Base-by-base conservation (phyloP, 2,888 invertebrate genomes). In the Brachyopa scutellaris region DNA sequence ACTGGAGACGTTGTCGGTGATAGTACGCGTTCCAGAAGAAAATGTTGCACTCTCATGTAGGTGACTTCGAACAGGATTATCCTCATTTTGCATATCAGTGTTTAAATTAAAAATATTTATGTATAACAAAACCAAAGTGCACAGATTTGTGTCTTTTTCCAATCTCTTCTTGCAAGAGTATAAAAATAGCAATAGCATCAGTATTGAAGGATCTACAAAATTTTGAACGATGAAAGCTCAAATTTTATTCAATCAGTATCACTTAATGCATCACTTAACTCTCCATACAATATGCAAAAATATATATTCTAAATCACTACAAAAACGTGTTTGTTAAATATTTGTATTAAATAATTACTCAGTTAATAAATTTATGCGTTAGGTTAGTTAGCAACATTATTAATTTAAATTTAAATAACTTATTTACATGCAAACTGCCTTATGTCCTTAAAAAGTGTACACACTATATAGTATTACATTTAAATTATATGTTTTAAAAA, bases 1-100 rank as follows among this genome's bases (percentile, higher is more conserved):
- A 95, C 95, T 19, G 94, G 95, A 86, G 96, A 96, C 86, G 94
- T 95, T 80, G 93, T 95, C 76, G 95, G 95, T 84, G 95, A 96
- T 88, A 92, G 90, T 86, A 92, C 93, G 74, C 93, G 92, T 87
- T 94, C 92, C 86, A 94, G 92, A 90, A 94, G 92, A 90, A 92
- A 94, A 88, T 96, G 96, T 91, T 96, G 95, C 90, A 90, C 93
- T 83, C 91, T 96, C 77, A 94, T 95, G 94, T 95, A 93, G 91
- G 84, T 85, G 66, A 31, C 40, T 33, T 64, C 3, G 9, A 15
- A 45, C 29, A 31, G 4, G n/a, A 40, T 42, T 40, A 33, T 57
- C 49, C 15, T 45, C 23, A 53, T 57, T 57, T 49, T 33, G 59
- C 82, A 77, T 82, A 82, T 77, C 82, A 82, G 33, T 77, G 64